phyloP scores from a whole-genome alignment of 2,797 vertebrate species.

The Nannoperca obscura region DNA sequence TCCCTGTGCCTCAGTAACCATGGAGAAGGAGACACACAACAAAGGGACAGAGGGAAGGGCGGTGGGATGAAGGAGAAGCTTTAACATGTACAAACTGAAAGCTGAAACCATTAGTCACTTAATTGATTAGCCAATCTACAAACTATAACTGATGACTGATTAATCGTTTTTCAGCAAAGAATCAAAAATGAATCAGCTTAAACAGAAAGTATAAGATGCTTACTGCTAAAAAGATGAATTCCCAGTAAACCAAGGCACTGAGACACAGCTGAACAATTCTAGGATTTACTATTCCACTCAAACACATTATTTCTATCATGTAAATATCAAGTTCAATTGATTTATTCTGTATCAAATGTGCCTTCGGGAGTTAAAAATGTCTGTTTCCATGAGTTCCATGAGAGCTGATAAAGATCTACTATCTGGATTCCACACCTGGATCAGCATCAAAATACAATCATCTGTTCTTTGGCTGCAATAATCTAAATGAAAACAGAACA shows the following conservation, averaged over 20 bases:
- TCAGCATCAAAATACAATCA: neutral
- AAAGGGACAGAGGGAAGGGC: constrained; percentile 37
- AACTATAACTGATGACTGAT: neutral
- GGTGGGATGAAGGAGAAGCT: neutral
- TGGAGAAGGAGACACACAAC: constrained; percentile 60
- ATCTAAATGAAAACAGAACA: neutral
- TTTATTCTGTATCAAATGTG: neutral
- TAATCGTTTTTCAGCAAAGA: neutral
- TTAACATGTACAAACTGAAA: neutral
- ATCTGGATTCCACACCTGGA: constrained; percentile 10
- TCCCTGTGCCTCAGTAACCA: constrained; percentile 73
- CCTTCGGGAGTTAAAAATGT: neutral
- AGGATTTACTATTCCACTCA: neutral
- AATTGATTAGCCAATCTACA: neutral
- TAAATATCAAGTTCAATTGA: neutral
- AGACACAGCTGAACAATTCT: neutral
- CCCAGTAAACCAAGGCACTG: neutral
- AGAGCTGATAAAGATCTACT: neutral
- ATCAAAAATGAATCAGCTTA: too few relatives aligned
- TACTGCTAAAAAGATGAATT: too few relatives aligned
- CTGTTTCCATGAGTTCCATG: neutral
- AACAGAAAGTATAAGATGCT: too few relatives aligned
- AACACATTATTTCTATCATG: neutral
- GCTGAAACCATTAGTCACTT: neutral
- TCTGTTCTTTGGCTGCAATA: neutral